phyloP scores from a whole-genome alignment of 2,113 vertebrate species.

The Chrysemys picta region DNA sequence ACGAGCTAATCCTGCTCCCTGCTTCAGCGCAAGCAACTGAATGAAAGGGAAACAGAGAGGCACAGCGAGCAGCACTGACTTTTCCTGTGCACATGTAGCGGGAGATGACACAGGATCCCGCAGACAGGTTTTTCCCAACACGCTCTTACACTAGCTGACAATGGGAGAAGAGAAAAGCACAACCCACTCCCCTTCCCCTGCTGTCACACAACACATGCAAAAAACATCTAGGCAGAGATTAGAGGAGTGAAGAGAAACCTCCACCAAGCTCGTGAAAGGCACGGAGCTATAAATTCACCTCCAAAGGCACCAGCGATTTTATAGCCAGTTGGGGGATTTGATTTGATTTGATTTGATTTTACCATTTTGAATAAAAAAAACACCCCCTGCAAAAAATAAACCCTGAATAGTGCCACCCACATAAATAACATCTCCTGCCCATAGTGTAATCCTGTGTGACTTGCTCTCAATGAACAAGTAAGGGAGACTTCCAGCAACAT shows the following conservation, averaged over 20 bases:
- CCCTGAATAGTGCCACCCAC: constrained; percentile 65
- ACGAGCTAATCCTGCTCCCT: constrained; percentile 64
- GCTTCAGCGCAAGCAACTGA: constrained; percentile 63
- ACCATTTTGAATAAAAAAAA: constrained; percentile 43
- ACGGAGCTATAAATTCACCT: constrained; percentile 66
- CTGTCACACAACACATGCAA: constrained; percentile 78
- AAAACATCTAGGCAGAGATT: constrained; percentile 73
- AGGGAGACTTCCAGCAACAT: constrained; percentile 42
- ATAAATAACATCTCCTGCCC: constrained; percentile 66
- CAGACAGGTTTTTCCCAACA: constrained; percentile 73
- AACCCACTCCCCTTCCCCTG: constrained; percentile 67
- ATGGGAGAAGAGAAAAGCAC: constrained; percentile 70
- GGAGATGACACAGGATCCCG: constrained; percentile 75
- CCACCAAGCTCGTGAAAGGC: constrained; percentile 65
- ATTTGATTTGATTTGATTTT: constrained; percentile 20
- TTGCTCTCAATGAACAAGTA: constrained; percentile 41
- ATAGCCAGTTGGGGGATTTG: constrained; percentile 25
- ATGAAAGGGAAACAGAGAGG: constrained; percentile 68
- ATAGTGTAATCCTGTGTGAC: constrained; percentile 30
- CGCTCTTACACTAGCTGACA: constrained; percentile 76
- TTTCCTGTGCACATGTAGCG: constrained; percentile 70
- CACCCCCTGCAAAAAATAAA: constrained; percentile 41
- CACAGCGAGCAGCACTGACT: constrained; percentile 57
- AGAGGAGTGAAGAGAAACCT: constrained; percentile 73
- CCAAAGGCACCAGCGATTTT: constrained; percentile 58